These are phyloP conservation scores for Bettongia penicillata DNA, from an alignment of 2,113 vertebrate species.

Conservation along the genomic window DNA sequence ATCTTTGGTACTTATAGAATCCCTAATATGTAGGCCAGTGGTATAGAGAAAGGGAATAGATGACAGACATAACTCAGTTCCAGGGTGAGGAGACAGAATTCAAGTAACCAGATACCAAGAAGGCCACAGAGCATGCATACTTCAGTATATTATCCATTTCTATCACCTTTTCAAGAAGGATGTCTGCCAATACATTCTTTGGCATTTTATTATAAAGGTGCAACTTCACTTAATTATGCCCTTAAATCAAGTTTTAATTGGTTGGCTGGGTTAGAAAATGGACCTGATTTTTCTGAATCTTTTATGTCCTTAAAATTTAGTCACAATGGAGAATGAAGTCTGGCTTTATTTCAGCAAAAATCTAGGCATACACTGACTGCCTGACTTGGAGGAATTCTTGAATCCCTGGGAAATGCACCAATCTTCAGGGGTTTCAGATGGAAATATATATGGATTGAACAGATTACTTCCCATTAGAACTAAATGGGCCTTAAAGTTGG, in stretches of 20 bases:
- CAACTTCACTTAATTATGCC: not conserved
- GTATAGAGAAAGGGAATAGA: not conserved
- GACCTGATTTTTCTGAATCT: not conserved
- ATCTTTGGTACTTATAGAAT: not conserved
- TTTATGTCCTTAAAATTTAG: not conserved
- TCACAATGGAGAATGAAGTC: not conserved
- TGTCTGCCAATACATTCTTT: not conserved
- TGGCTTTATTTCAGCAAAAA: not conserved
- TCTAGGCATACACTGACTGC: not conserved
- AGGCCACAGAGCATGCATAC: not conserved
- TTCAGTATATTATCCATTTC: not conserved
- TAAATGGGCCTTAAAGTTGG: not conserved
- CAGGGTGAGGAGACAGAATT: not conserved
- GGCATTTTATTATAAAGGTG: not conserved
- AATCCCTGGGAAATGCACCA: not conserved
- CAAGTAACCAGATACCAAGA: not conserved
- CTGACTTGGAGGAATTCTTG: not conserved
- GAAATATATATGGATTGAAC: not conserved
- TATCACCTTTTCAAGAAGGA: not conserved
- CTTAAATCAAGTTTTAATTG: not conserved
- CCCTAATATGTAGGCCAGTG: not conserved
- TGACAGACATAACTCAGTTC: not conserved
- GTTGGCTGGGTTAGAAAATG: not conserved
- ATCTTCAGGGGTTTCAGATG: not conserved
- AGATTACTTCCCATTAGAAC: not conserved